Conservation (phyloP, 2,797 vertebrate genomes). For the Phoeniculus purpureus region DNA sequence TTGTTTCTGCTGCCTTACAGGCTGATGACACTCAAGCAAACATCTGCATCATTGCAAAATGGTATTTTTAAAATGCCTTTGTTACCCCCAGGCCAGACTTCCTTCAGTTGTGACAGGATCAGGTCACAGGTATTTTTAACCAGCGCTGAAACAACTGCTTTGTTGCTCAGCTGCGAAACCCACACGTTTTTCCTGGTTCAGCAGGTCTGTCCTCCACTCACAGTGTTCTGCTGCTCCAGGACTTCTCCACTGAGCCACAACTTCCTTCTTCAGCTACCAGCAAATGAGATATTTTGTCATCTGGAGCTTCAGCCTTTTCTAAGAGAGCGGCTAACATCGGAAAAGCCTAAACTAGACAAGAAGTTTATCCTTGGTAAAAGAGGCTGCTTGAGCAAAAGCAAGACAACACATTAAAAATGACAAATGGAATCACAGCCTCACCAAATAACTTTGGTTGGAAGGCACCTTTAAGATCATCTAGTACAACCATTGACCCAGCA, state of each 20-base stretch:
- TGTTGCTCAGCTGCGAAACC: not conserved
- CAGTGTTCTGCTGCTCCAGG: not conserved
- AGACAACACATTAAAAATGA: not conserved
- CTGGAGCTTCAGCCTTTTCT: not conserved
- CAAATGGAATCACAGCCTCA: not conserved
- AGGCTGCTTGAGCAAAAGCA: not conserved
- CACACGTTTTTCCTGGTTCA: not conserved
- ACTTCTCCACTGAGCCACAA: conserved; percentile 9
- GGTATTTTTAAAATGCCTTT: not conserved
- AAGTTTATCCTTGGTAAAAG: not conserved
- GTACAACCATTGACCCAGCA: no score
- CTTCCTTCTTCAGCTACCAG: not conserved
- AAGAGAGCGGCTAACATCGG: not conserved
- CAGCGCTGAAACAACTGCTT: not conserved
- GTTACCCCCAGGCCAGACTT: not conserved
- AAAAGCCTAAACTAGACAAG: not conserved
- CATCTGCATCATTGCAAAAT: not conserved
- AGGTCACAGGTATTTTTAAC: conserved; percentile 52
- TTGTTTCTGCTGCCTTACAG: not conserved
- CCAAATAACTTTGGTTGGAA: no score
- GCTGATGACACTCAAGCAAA: not conserved
- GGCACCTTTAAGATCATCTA: no score
- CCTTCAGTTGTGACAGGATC: not conserved
- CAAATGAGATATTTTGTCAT: not conserved
- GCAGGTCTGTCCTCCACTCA: not conserved